Conservation (phyloP, 2,888 invertebrate species). For the Caprella mutica region DNA sequence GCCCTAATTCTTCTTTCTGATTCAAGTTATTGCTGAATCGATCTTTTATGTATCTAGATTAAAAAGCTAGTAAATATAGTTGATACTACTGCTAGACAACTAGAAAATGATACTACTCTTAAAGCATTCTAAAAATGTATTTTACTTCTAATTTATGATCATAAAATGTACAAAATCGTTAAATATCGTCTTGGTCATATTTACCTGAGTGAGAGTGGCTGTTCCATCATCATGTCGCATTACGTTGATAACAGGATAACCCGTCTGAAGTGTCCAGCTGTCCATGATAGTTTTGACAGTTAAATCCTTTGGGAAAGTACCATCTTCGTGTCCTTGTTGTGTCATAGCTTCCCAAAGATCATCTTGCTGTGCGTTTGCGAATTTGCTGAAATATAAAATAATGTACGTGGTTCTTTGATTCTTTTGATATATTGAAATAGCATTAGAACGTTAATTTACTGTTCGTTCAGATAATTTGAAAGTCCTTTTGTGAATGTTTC, state of each 20-base stretch:
- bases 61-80: too few relatives aligned
- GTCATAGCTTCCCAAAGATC: slow-evolving; percentile 68
- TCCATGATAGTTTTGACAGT: slow-evolving; percentile 62
- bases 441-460: slow-evolving; percentile 30
- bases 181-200: too few relatives aligned
- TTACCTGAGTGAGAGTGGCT: not conserved
- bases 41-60: too few relatives aligned
- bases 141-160: too few relatives aligned
- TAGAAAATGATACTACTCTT: too few relatives aligned
- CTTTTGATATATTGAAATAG: not conserved
- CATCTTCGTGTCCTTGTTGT: slow-evolving; percentile 52
- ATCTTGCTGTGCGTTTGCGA: slow-evolving; percentile 61
- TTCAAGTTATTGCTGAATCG: too few relatives aligned
- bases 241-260: slow-evolving; percentile 62
- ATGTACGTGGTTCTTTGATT: too few relatives aligned
- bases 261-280: slow-evolving; percentile 69
- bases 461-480: slow-evolving; percentile 53
- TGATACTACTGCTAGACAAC: too few relatives aligned
- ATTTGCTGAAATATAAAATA: slow-evolving; percentile 46
- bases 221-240: slow-evolving; percentile 48
- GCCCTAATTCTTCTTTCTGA: too few relatives aligned
- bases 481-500: slow-evolving; percentile 58
- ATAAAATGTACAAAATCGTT: too few relatives aligned
- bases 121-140: too few relatives aligned
- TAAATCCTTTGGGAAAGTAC: slow-evolving; percentile 48